Percentiles rank a stretch among this genome's conserved stretches.
Evolutionary conservation across 2,113 vertebrate species (phyloP).

Genomic region (Piliocolobus tephrosceles): DNA sequence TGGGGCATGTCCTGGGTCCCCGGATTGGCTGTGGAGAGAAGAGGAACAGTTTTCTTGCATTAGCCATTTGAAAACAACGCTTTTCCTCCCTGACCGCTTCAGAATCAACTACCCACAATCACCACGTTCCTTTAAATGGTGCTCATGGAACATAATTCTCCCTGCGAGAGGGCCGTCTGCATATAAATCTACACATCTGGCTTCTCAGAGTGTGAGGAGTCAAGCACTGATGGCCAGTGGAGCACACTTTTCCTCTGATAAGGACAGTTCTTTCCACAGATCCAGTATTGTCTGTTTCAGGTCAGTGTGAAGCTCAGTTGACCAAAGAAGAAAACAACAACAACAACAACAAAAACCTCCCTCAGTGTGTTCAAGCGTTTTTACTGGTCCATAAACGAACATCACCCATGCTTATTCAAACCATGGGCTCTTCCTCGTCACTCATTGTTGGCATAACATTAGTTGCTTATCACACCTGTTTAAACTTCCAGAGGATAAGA

Average conservation of each 20-base stretch:
- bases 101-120: background rate
- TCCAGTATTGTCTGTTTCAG: conserved; percentile 70
- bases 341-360: background rate
- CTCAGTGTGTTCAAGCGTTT: background rate
- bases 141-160: background rate
- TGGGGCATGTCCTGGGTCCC: conserved; percentile 78
- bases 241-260: conserved; percentile 68
- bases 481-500: conserved; percentile 63
- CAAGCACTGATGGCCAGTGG: background rate
- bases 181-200: background rate
- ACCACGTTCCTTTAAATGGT: background rate
- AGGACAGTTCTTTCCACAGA: conserved; percentile 74
- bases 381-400: conserved; percentile 29
- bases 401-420: conserved; percentile 38
- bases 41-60: conserved; percentile 62
- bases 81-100: background rate
- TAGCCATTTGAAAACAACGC: conserved; percentile 6
- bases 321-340: conserved; percentile 5
- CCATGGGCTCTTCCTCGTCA: background rate
- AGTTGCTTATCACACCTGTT: conserved; percentile 54
- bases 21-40: conserved; percentile 79
- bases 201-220: background rate
- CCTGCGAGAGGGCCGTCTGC: background rate
- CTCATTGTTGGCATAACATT: background rate
- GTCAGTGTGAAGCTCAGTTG: conserved; percentile 71